Evolutionary conservation across 2,113 vertebrate genomes (phyloP).

Genomic region (Amia ocellicauda): DNA sequence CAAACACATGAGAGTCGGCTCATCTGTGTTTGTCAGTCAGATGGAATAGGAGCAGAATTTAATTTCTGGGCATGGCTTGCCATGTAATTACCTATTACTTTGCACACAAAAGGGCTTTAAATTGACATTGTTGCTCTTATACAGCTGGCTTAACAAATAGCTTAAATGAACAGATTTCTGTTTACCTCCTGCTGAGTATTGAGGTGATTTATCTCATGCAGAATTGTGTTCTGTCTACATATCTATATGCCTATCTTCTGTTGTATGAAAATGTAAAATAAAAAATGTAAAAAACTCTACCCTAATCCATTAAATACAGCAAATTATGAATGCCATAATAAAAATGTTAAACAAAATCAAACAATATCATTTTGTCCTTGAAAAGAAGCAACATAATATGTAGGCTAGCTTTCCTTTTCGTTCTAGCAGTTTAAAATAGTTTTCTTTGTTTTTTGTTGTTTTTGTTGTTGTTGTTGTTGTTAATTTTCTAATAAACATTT

Average conservation of each 20-base stretch:
- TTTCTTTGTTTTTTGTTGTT: too few relatives aligned
- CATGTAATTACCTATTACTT: conserved; percentile 16
- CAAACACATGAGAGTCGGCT: background rate
- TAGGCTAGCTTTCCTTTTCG: too few relatives aligned
- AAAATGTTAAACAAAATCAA: too few relatives aligned
- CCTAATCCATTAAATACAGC: too few relatives aligned
- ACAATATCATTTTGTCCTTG: too few relatives aligned
- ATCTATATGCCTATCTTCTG: background rate
- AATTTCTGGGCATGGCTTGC: conserved; percentile 10
- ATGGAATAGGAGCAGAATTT: conserved; percentile 8
- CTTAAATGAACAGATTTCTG: background rate
- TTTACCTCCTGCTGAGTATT: conserved; percentile 3
- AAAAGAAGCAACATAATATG: too few relatives aligned
- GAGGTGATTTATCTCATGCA: background rate
- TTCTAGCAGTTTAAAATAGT: too few relatives aligned
- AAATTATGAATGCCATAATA: too few relatives aligned
- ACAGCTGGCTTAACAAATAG: conserved; percentile 8
- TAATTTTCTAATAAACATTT: too few relatives aligned
- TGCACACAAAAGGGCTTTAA: conserved; percentile 10
- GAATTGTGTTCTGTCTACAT: background rate
- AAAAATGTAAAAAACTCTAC: too few relatives aligned
- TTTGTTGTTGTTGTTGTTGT: too few relatives aligned
- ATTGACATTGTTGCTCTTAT: conserved; percentile 11
- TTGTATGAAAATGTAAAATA: background rate
- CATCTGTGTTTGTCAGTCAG: background rate